Evolutionary conservation across 2,888 invertebrate species (phyloP).

Genomic region (Clivina fossor): DNA sequence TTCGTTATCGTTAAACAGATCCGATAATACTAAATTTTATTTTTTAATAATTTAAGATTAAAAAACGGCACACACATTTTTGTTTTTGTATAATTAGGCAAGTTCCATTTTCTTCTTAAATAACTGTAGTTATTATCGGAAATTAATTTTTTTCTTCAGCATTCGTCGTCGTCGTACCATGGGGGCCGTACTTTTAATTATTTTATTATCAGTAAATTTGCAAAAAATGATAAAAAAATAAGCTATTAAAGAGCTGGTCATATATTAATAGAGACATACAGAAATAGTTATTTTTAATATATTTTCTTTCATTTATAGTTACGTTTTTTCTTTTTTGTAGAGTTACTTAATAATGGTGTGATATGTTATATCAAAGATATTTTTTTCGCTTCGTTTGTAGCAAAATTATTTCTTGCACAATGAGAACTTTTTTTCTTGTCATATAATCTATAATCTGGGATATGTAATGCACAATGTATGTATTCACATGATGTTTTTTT

Average conservation of each 20-base stretch:
- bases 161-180: constrained; percentile 24
- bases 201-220: constrained; percentile 26
- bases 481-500: neutral
- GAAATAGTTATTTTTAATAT: too few species aligned
- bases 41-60: constrained; percentile 6
- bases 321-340: constrained; percentile 22
- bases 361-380: constrained; percentile 21
- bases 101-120: constrained; percentile 9
- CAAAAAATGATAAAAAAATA: constrained; percentile 30
- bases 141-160: constrained; percentile 13
- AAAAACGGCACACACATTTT: constrained; percentile 32
- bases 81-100: constrained; percentile 19
- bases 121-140: constrained; percentile 11
- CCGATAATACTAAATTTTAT: constrained; percentile 27
- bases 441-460: neutral
- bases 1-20: constrained; percentile 27
- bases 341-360: constrained; percentile 19
- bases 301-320: constrained; percentile 23
- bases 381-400: constrained; percentile 3
- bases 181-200: constrained; percentile 22
- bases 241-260: constrained; percentile 29
- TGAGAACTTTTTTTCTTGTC: neutral
- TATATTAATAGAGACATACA: constrained; percentile 28
- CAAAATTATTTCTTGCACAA: constrained; percentile 9
- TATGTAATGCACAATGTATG: neutral